Conservation (phyloP, 1,140 invertebrate genomes). For the Lethrus apterus region DNA sequence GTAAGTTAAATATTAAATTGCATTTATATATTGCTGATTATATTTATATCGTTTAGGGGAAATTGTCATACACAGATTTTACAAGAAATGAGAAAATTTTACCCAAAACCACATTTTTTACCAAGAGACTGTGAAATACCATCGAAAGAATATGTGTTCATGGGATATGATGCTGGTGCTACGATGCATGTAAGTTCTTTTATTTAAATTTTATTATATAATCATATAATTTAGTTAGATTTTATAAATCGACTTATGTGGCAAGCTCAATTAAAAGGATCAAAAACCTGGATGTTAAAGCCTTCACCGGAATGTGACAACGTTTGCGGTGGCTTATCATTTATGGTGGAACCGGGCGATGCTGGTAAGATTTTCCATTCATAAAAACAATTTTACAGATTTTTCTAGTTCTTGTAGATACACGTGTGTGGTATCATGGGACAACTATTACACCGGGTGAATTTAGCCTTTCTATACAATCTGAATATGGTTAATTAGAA, state of each 20-base stretch:
- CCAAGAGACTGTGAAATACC: constrained; percentile 82
- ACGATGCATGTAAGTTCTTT: constrained; percentile 77
- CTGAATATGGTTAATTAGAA: constrained; percentile 72
- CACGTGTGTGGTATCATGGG: constrained; percentile 87
- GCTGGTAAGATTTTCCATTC: constrained; percentile 67
- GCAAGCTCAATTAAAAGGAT: constrained; percentile 85
- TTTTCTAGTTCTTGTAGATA: constrained; percentile 73
- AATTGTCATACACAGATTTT: constrained; percentile 79
- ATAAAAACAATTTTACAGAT: constrained; percentile 11
- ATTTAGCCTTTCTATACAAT: constrained; percentile 84
- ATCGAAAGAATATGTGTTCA: constrained; percentile 87
- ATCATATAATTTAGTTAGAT: constrained; percentile 62
- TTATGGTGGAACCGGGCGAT: constrained; percentile 79
- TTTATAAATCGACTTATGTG: constrained; percentile 86
- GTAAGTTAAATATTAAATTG: constrained; percentile 48
- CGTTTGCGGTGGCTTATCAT: constrained; percentile 63
- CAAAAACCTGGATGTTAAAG: constrained; percentile 77
- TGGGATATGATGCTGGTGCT: constrained; percentile 86
- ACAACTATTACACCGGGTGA: constrained; percentile 76
- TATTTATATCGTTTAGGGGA: constrained; percentile 51
- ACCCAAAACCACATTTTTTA: constrained; percentile 78
- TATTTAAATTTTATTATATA: constrained; percentile 9
- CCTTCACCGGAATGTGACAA: constrained; percentile 84
- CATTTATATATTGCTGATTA: neutral
- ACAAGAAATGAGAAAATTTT: constrained; percentile 68